Conservation (phyloP, 2,113 vertebrate genomes). For the Scytalopus superciliaris region DNA sequence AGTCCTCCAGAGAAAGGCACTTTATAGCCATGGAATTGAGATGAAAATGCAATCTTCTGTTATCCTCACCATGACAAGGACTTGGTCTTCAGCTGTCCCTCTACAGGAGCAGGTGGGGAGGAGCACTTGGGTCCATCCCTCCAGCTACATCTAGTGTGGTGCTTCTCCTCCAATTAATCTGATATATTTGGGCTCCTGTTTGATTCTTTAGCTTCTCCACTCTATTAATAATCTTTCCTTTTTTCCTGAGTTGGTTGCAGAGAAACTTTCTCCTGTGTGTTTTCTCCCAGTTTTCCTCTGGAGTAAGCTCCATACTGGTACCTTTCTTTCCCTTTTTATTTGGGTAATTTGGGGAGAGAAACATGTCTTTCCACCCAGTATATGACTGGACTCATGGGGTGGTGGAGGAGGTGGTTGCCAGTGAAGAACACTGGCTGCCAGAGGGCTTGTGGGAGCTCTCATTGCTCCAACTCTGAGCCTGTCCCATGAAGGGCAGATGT, state of each 20-base stretch:
- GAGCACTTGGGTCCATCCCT: accelerated
- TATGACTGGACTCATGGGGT: accelerated
- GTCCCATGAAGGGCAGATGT: not conserved
- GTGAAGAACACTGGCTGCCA: accelerated
- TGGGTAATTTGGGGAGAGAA: not conserved
- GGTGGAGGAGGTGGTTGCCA: not conserved
- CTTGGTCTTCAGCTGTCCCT: not conserved
- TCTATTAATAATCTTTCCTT: not conserved
- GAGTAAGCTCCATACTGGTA: accelerated
- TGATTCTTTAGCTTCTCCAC: not conserved
- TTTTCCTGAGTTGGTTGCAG: not conserved
- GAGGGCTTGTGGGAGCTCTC: not conserved
- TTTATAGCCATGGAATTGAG: not conserved
- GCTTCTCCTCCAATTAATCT: not conserved
- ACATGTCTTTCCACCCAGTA: accelerated
- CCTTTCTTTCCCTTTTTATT: not conserved
- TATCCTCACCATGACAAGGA: accelerated
- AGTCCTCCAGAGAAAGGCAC: not conserved
- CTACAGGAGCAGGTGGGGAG: not conserved
- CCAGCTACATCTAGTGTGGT: accelerated
- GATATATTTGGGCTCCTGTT: not conserved
- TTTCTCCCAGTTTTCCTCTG: not conserved
- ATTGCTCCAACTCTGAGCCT: accelerated
- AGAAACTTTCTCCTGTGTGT: not conserved
- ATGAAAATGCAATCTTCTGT: not conserved